These are phyloP conservation scores for Gallinago solitaria DNA, from an alignment of 2,797 vertebrate genomes.

Conservation along the genomic window DNA sequence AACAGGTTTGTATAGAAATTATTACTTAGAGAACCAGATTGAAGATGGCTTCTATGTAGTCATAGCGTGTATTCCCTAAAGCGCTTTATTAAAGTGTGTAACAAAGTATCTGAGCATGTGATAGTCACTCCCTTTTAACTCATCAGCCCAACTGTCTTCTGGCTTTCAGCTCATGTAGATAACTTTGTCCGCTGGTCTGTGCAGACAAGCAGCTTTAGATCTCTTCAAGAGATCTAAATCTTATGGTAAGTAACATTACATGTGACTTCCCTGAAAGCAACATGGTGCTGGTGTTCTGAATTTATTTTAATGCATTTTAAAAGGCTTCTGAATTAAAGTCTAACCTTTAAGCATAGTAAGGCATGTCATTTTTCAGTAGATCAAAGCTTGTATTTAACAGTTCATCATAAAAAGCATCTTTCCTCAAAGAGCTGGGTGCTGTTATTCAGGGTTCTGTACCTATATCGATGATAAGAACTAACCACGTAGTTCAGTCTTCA, in stretches of 20 bases:
- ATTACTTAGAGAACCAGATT: background rate
- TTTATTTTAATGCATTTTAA: background rate
- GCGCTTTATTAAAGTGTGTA: background rate
- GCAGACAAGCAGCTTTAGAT: slow-evolving; percentile 34
- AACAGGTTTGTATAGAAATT: background rate
- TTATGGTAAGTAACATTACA: slow-evolving; percentile 5
- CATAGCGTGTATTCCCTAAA: background rate
- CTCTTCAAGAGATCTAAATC: slow-evolving; percentile 2
- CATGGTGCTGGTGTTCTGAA: background rate
- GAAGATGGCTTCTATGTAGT: background rate
- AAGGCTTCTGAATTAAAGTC: slow-evolving; percentile 25
- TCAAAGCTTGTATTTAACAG: background rate
- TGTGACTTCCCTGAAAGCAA: slow-evolving; percentile 47
- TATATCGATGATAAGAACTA: background rate
- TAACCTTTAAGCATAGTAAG: background rate
- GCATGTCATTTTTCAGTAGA: background rate
- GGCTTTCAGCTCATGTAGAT: slow-evolving; percentile 9
- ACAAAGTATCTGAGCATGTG: slow-evolving; percentile 20
- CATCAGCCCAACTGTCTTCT: slow-evolving; percentile 4
- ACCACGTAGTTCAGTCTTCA: background rate
- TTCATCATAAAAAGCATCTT: background rate
- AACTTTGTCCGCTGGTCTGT: background rate
- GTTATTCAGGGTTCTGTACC: background rate
- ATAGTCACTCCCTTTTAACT: slow-evolving; percentile 49
- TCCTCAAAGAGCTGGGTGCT: background rate